These are phyloP conservation scores for Onychostruthus taczanowskii DNA, from an alignment of 2,113 vertebrate genomes.

Conservation along the genomic window DNA sequence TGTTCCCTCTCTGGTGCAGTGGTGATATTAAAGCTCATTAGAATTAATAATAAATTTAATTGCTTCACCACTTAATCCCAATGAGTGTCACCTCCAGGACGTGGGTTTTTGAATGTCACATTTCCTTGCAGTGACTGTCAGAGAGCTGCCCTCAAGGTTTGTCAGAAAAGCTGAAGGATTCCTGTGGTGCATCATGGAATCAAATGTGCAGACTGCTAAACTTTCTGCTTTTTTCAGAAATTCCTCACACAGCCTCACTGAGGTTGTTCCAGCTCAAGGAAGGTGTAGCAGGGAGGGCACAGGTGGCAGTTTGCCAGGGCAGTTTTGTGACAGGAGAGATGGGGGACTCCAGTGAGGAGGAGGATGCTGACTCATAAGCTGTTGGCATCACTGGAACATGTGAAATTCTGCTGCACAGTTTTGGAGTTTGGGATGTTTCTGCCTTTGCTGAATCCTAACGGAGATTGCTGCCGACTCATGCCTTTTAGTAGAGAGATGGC, in stretches of 20 bases:
- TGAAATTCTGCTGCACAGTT: not conserved
- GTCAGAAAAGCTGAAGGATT: not conserved
- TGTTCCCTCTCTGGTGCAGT: not conserved
- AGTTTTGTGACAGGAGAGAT: not conserved
- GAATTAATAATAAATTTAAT: not conserved
- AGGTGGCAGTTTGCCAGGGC: not conserved
- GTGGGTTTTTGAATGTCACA: not conserved
- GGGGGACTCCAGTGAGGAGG: not conserved
- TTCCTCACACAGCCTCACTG: not conserved
- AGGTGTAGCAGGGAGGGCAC: not conserved
- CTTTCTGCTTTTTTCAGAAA: not conserved
- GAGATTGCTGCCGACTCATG: not conserved
- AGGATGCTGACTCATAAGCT: not conserved
- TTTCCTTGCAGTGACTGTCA: not conserved
- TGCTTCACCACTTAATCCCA: not conserved
- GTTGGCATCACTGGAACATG: not conserved
- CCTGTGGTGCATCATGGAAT: not conserved
- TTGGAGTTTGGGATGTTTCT: not conserved
- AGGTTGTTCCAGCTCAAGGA: not conserved
- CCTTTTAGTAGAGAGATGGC: not conserved
- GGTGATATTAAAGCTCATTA: not conserved
- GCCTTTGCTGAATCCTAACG: not conserved
- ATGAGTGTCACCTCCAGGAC: not conserved
- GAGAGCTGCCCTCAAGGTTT: not conserved
- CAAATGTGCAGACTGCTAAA: rapidly evolving